phyloP scores from a whole-genome alignment of 2,797 vertebrate genomes.

The Heterohyrax brucei region DNA sequence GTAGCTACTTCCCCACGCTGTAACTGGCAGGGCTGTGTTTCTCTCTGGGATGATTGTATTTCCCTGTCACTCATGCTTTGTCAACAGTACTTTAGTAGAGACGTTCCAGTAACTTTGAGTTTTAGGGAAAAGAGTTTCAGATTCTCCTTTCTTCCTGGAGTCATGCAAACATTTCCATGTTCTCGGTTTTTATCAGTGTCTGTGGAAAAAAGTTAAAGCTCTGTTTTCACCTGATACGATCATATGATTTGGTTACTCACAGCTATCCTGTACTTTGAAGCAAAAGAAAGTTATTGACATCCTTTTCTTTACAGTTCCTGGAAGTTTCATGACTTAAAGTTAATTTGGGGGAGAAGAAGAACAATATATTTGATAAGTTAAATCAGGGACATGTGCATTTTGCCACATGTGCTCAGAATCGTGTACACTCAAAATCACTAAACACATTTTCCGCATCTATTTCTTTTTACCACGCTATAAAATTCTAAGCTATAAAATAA shows the following conservation, averaged over 20 bases:
- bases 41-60: neutral
- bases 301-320: conserved; percentile 26
- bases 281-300: conserved; percentile 19
- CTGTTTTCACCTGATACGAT: neutral
- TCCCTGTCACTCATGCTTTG: neutral
- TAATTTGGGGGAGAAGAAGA: neutral
- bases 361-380: conserved; percentile 47
- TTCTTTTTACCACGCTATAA: conserved; percentile 66
- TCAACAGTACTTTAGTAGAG: conserved; percentile 18
- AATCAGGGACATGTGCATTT: conserved; percentile 33
- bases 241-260: neutral
- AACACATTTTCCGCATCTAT: conserved; percentile 57
- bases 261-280: conserved; percentile 35
- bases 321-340: conserved; percentile 57
- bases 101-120: neutral
- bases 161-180: neutral
- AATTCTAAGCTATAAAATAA: conserved; percentile 62
- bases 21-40: neutral
- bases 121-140: conserved; percentile 34
- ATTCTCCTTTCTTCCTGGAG: neutral
- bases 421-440: conserved; percentile 12
- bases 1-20: neutral
- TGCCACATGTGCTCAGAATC: conserved; percentile 55
- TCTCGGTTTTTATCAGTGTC: neutral
- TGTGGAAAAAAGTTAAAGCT: conserved; percentile 17